These are phyloP conservation scores for Leucoraja erinaceus DNA, from an alignment of 2,113 vertebrate genomes.

Conservation along the genomic window DNA sequence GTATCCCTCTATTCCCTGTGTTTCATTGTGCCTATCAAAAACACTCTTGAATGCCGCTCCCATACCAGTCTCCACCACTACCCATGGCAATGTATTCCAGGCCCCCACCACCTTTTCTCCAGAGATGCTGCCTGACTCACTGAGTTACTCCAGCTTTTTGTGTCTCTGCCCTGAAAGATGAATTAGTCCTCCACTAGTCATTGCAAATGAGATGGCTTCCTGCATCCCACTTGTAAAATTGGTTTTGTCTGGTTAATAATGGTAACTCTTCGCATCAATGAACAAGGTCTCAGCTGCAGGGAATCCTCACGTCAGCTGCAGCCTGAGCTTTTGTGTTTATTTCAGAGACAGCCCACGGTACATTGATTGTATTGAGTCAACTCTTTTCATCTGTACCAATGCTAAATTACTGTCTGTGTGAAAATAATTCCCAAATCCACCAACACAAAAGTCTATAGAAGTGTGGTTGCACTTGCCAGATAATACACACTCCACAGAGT, in stretches of 20 bases:
- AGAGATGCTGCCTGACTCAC: no score
- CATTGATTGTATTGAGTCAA: slow-evolving; percentile 23
- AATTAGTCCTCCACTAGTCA: not conserved
- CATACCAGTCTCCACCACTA: no score
- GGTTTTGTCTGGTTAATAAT: slow-evolving; percentile 16
- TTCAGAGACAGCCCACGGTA: not conserved
- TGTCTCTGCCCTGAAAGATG: not conserved
- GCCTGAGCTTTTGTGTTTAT: not conserved
- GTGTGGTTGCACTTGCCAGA: not conserved
- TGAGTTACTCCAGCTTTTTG: no score
- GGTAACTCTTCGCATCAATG: not conserved
- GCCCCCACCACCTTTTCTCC: no score
- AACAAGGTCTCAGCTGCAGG: not conserved
- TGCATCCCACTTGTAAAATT: not conserved
- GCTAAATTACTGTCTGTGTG: slow-evolving; percentile 32
- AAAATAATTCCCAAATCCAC: slow-evolving; percentile 23
- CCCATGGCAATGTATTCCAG: no score
- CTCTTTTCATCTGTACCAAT: not conserved
- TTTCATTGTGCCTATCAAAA: no score
- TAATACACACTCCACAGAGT: not conserved
- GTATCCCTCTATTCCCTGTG: no score
- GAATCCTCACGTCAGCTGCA: not conserved
- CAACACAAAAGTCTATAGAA: slow-evolving; percentile 30
- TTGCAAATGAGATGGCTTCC: not conserved
- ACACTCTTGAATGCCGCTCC: no score